phyloP scores from a whole-genome alignment of 2,797 vertebrate species.

The Dermochelys coriacea region DNA sequence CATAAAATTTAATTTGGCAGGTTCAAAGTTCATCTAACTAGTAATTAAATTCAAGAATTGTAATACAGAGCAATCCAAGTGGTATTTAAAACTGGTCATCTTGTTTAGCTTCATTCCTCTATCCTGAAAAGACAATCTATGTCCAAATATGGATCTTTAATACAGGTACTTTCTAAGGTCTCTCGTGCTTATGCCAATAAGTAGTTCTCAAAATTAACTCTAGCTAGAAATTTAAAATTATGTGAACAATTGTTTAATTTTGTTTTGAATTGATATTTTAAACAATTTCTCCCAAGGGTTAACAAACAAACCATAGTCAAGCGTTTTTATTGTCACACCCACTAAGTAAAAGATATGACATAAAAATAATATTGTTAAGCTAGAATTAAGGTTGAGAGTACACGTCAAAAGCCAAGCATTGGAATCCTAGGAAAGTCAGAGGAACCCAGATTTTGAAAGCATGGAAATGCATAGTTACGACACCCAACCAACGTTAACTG shows the following conservation, averaged over 20 bases:
- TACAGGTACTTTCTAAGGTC: background rate
- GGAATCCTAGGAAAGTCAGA: background rate
- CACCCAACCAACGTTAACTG: background rate
- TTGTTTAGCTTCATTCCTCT: background rate
- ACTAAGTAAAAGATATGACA: background rate
- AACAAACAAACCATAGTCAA: background rate
- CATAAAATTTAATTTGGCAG: background rate
- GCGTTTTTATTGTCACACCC: background rate
- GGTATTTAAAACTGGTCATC: background rate
- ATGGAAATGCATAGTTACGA: background rate
- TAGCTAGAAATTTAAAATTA: background rate
- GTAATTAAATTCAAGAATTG: background rate
- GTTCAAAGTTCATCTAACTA: fast-evolving
- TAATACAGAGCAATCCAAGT: background rate
- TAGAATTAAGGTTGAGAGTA: fast-evolving
- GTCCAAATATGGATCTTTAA: background rate
- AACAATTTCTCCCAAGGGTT: background rate
- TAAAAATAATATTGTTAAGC: background rate
- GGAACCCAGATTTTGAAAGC: fast-evolving
- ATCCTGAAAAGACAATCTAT: conserved; percentile 6
- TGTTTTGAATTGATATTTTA: background rate
- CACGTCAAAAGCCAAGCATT: background rate
- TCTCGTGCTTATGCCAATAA: background rate
- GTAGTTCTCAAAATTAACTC: background rate
- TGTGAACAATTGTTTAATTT: background rate